phyloP scores from a whole-genome alignment of 2,797 vertebrate species.

The Anniella stebbinsi region DNA sequence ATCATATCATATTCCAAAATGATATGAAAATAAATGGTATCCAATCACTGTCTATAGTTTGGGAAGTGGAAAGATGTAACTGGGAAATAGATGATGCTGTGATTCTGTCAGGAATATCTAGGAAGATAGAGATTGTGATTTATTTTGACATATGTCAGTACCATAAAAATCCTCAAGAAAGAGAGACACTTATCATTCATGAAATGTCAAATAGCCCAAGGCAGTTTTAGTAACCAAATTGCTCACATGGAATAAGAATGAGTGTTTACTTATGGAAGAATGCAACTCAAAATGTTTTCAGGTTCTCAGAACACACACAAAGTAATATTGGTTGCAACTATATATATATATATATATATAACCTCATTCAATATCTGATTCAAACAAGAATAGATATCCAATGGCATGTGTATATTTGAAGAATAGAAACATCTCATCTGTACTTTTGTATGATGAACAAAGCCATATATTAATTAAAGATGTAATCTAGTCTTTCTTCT shows the following conservation, averaged over 20 bases:
- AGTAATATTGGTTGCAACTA: not conserved
- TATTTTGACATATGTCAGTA: slow-evolving; percentile 60
- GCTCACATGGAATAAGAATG: slow-evolving; percentile 8
- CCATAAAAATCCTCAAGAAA: slow-evolving; percentile 58
- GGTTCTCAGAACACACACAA: not conserved
- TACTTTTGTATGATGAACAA: not conserved
- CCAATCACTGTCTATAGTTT: slow-evolving; percentile 5
- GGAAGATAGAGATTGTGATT: slow-evolving; percentile 47
- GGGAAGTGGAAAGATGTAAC: slow-evolving; percentile 13
- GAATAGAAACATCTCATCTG: not conserved
- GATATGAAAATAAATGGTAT: not conserved
- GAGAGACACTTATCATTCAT: slow-evolving; percentile 51
- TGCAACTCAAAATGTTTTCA: slow-evolving; percentile 16
- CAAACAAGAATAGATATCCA: not conserved
- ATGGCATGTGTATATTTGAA: not conserved
- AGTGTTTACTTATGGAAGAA: slow-evolving; percentile 23
- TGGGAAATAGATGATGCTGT: slow-evolving; percentile 12
- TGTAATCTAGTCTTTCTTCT: not conserved
- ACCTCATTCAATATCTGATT: not conserved
- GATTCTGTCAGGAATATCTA: slow-evolving; percentile 42
- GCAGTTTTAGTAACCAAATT: slow-evolving; percentile 16
- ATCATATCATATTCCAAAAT: not conserved
- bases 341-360: not conserved
- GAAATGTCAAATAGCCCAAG: slow-evolving; percentile 56
- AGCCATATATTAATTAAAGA: not conserved